Evolutionary conservation across 2,888 invertebrate species (phyloP).

Genomic region (Ecliptopera silaceata): DNA sequence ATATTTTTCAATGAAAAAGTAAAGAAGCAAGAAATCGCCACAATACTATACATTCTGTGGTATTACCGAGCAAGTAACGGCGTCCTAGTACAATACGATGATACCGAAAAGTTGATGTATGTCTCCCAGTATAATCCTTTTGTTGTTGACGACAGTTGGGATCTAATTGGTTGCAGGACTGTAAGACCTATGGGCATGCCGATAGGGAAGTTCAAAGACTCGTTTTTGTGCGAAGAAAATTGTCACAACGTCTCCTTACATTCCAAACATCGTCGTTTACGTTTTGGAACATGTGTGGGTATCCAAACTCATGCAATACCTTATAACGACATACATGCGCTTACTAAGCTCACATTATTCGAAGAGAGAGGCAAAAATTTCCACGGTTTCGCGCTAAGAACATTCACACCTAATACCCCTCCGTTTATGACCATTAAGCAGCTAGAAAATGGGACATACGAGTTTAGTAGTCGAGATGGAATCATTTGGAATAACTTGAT

Average conservation of each 20-base stretch:
- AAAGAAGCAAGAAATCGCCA: conserved; percentile 45
- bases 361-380: conserved; percentile 60
- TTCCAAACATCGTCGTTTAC: conserved; percentile 50
- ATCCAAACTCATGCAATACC: conserved; percentile 44
- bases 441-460: conserved; percentile 50
- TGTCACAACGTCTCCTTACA: conserved; percentile 58
- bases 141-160: conserved; percentile 44
- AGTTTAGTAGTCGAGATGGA: conserved; percentile 61
- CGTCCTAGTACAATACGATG: conserved; percentile 55
- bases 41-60: conserved; percentile 64
- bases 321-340: conserved; percentile 38
- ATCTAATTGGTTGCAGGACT: conserved; percentile 61
- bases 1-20: conserved; percentile 51
- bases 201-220: conserved; percentile 47
- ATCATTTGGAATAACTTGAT: conserved; percentile 63
- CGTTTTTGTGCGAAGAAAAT: conserved; percentile 55
- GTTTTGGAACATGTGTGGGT: conserved; percentile 67
- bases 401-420: conserved; percentile 48
- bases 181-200: conserved; percentile 53
- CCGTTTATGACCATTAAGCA: conserved; percentile 57
- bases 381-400: conserved; percentile 56
- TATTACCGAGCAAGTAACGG: conserved; percentile 58
- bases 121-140: conserved; percentile 57
- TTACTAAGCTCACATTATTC: conserved; percentile 48
- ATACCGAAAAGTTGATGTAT: conserved; percentile 37